Percentiles rank a stretch among this genome's conserved stretches.
These are phyloP conservation scores for Vireo altiloquus DNA, from an alignment of 2,113 vertebrate species.

Conservation along the genomic window DNA sequence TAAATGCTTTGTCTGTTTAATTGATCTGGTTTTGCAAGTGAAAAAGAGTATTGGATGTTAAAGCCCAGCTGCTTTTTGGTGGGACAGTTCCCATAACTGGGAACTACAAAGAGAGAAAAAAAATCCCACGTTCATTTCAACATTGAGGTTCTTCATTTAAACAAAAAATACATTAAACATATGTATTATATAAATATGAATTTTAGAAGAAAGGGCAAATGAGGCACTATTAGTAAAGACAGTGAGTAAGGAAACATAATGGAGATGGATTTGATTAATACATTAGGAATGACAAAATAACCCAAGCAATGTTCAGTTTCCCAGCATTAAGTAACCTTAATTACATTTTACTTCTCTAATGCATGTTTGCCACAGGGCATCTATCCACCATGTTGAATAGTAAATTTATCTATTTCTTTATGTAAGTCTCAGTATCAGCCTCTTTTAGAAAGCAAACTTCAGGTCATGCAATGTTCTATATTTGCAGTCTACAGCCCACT, in stretches of 20 bases:
- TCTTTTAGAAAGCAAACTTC: background rate
- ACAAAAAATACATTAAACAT: background rate
- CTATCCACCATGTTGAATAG: background rate
- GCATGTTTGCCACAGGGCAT: background rate
- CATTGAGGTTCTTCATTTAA: background rate
- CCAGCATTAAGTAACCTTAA: background rate
- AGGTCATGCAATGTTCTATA: background rate
- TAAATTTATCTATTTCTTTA: background rate
- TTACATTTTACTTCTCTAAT: background rate
- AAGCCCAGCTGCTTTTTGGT: background rate
- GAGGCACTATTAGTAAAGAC: background rate
- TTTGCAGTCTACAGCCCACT: background rate
- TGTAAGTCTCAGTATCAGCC: background rate
- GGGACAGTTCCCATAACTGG: background rate
- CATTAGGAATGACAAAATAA: background rate
- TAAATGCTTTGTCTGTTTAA: background rate
- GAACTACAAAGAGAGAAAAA: background rate
- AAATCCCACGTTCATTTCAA: background rate
- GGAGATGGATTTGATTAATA: background rate
- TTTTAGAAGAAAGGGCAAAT: background rate
- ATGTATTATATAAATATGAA: background rate
- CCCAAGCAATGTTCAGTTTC: background rate
- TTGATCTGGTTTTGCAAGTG: background rate
- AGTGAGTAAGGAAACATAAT: background rate
- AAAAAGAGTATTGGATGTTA: background rate